A percentile compares a stretch with the other conserved stretches of the same genome.
These are phyloP conservation scores for Isaurus tuberculatus DNA, from an alignment of 92 coral and sea anemone genomes.

Conservation along the genomic window DNA sequence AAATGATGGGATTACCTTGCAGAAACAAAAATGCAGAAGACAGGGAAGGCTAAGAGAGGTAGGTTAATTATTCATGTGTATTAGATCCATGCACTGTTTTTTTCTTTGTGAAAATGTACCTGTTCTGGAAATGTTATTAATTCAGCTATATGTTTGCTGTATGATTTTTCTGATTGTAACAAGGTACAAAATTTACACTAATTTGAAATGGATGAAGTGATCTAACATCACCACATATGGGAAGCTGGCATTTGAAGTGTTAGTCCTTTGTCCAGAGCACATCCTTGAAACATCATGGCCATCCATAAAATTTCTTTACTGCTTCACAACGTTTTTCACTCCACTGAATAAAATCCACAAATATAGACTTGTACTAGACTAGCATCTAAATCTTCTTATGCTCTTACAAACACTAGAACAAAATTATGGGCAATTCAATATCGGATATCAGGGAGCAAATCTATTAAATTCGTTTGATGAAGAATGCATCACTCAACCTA, in stretches of 20 bases:
- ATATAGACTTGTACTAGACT: too few relatives aligned
- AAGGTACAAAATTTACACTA: background rate
- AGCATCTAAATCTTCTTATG: too few relatives aligned
- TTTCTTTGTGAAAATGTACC: background rate
- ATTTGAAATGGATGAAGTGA: too few relatives aligned
- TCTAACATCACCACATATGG: background rate
- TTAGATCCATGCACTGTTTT: background rate
- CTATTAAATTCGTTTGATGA: too few relatives aligned
- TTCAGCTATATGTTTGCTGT: background rate
- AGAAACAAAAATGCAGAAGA: background rate
- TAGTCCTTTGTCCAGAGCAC: background rate
- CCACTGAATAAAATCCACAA: too few relatives aligned
- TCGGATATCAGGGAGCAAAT: too few relatives aligned
- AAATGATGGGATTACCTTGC: background rate
- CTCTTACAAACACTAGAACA: too few relatives aligned
- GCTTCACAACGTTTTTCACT: too few relatives aligned
- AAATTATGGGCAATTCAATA: too few relatives aligned
- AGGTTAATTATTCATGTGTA: background rate
- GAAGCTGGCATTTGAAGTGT: too few relatives aligned
- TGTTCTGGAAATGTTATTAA: background rate
- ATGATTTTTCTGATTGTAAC: background rate
- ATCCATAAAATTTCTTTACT: background rate
- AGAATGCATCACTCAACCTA: too few relatives aligned
- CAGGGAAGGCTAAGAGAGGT: conserved; percentile 1
- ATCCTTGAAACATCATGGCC: background rate